phyloP scores from a whole-genome alignment of 2,888 invertebrate genomes.

The Chydorus sphaericus region DNA sequence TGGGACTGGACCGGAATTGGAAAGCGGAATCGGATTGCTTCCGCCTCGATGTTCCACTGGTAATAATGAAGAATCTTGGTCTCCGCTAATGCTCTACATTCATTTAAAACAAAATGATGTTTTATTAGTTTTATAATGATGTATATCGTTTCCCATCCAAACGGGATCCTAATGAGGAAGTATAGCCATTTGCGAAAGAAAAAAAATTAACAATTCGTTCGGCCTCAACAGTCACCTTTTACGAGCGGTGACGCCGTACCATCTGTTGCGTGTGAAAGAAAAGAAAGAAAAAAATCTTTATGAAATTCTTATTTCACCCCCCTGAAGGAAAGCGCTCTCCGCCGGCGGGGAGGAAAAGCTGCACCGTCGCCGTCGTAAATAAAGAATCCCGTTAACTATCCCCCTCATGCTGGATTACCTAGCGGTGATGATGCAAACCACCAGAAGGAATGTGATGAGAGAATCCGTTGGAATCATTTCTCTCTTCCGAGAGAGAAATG shows the following conservation, averaged over 20 bases:
- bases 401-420: too few species aligned
- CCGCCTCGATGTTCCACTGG: conserved; percentile 19
- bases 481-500: background rate
- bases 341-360: too few species aligned
- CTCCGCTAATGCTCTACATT: background rate
- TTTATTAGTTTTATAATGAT: background rate
- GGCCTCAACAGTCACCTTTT: background rate
- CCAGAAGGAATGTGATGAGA: background rate
- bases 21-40: background rate
- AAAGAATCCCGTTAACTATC: too few species aligned
- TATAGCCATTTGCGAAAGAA: too few species aligned
- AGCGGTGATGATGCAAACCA: too few species aligned
- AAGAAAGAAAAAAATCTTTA: background rate
- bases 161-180: too few species aligned
- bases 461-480: background rate
- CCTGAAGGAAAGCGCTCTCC: too few species aligned
- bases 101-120: background rate
- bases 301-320: background rate
- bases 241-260: background rate
- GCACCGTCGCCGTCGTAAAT: too few species aligned
- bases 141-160: too few species aligned
- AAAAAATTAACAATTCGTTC: too few species aligned
- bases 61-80: conserved; percentile 17
- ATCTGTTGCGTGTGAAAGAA: background rate
- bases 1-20: background rate